Base-by-base conservation (phyloP, 2,113 vertebrate species). In the Pygoscelis antarcticus region DNA sequence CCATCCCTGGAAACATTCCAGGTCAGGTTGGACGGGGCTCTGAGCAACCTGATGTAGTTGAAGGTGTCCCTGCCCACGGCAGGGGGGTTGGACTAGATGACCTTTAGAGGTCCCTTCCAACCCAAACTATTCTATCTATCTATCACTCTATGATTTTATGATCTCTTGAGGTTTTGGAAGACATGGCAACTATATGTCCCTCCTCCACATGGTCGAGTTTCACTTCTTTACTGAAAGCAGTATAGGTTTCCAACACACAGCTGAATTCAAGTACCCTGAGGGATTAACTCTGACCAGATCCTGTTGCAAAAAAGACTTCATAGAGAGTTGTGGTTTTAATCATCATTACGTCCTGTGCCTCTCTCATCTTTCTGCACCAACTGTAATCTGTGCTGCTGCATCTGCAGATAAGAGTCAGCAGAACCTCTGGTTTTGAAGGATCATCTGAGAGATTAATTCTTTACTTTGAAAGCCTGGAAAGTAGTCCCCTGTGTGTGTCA, bases 391-490 rank as follows among this genome's bases (percentile, higher is more conserved):
- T 2, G 52, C 49, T 71, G 80, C 80, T 61, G 69, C 65, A 60
- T 92, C 83, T 89, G 77, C 49, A 93, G 93, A 87, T 80, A 96
- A 96, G 47, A 89, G 83, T n/a, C 84, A 25, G 57, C 74, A 69
- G 93, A 74, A 65, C 17, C 58, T 6, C 78, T 7, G 76, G 18
- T 47, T 51, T 5, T 89, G 93, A 95, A 77, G 84, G 77, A 87
- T 91, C 8, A 61, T 30, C 65, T 76, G 77, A 72, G 72, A 66
- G 74, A 71, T 54, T 17, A 93, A 94, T 89, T 91, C 32, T 55
- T 78, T 38, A 51, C 83, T 87, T 93, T 76, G 52, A 85, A 94
- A 93, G 23, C 8, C 62, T 29, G 60, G 54, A 79, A 89, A 89
- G 30, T 13, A 71, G 18, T 85, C 81, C 54, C 74, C 54, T 10